Evolutionary conservation across 1,140 invertebrate species (phyloP).

Genomic region (Ditylenchus dipsaci): DNA sequence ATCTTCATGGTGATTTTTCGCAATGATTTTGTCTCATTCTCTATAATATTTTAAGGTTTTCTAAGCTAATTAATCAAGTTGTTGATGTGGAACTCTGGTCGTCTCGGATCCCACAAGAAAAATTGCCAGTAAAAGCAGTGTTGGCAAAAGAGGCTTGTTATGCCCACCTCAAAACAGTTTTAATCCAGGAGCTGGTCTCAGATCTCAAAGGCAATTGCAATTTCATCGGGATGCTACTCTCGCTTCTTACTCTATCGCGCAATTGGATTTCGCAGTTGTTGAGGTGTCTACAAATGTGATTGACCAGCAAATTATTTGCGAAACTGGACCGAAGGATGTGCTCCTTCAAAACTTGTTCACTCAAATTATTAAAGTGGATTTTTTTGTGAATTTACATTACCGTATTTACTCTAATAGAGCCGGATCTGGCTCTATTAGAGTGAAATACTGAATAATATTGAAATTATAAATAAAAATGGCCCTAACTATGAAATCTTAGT

Average conservation of each 20-base stretch:
- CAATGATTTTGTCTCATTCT: background rate
- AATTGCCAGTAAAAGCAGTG: conserved; percentile 13
- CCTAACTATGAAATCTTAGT: no score
- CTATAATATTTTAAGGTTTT: conserved; percentile 8
- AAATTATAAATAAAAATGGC: no score
- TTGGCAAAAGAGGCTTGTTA: conserved; percentile 23
- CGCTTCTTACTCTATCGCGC: conserved; percentile 13
- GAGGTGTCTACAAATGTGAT: background rate
- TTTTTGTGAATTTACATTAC: conserved; percentile 1
- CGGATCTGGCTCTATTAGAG: no score
- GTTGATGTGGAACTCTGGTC: conserved; percentile 12
- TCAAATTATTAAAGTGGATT: conserved; percentile 11
- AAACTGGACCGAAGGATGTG: background rate
- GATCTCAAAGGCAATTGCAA: conserved; percentile 24
- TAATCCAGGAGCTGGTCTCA: conserved; percentile 23
- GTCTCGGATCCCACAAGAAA: conserved; percentile 14
- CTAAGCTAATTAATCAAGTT: conserved; percentile 9
- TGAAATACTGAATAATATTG: background rate
- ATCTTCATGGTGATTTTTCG: background rate
- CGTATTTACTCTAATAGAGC: no score
- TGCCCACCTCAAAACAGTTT: conserved; percentile 3
- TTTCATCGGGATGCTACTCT: conserved; percentile 19
- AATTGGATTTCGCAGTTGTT: conserved; percentile 17
- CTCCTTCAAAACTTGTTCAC: conserved; percentile 10
- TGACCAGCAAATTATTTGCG: conserved; percentile 2